Evolutionary conservation across 2,113 vertebrate species (phyloP), one percentile per base, ranked within the genome.

Genomic region (Macroglossus sobrinus): DNA sequence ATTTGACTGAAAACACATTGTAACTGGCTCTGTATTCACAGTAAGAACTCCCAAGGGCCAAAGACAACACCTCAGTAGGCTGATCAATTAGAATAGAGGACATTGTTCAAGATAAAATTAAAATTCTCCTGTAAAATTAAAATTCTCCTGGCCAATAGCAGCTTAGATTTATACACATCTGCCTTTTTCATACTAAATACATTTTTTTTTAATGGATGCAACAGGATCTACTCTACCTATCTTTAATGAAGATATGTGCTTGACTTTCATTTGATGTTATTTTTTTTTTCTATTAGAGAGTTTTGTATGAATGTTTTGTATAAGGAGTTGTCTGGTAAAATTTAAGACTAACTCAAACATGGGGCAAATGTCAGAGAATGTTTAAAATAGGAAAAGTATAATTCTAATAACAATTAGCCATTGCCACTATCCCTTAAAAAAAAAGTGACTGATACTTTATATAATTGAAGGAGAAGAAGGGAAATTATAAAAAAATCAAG

Each of bases 1-100:
- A 91, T 94, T 96, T 97, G 94, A 96, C 84, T 82, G 66, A 95
- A 97, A 98, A 94, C 95, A 94, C 69, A 93, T 97, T 97, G 95
- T 61, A 84, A 85, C 79, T 88, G 69, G 64, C 71, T 91, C 86
- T 94, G 69, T 18, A 47, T 11, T 91, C 63, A 47, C 15, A 43
- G 45, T 78, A 74, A 57, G 35, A 95, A 76, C 5, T 92, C 84
- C 80, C 84, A 30, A 79, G 84, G 38, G 87, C 53, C 79, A 72
- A 61, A 87, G 64, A 78, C 63, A 68, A 89, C 47, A 84, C 74
- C 68, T 59, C 26, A 28, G 43, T 35, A 22, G 18, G 5, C n/a
- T 16, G 45, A 35, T 84, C 79, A 72, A 0, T 89, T 72, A 2
- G 11, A 26, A 89, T 0, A 35, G 50, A 50, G 50, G 50, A 50